Conservation (phyloP, 1,140 invertebrate species). For the Trialeurodes vaporariorum region DNA sequence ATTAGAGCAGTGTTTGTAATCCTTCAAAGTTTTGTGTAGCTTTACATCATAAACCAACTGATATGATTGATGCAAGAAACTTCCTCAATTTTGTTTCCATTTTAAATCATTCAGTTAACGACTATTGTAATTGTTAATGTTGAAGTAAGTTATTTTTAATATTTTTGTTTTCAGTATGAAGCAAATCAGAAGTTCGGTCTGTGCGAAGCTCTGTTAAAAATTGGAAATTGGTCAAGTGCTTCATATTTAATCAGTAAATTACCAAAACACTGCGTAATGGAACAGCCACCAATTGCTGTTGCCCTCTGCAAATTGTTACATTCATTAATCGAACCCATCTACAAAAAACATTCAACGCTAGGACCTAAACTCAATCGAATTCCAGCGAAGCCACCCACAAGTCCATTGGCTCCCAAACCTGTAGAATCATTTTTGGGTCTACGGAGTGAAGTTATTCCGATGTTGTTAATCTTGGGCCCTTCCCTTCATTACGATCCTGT, state of each 20-base stretch:
- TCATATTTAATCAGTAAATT: slow-evolving; percentile 62
- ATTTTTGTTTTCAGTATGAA: slow-evolving; percentile 41
- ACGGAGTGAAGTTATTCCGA: slow-evolving; percentile 66
- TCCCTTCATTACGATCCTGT: slow-evolving; percentile 77
- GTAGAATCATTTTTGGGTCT: slow-evolving; percentile 57
- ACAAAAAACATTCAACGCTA: slow-evolving; percentile 65
- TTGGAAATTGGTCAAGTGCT: slow-evolving; percentile 85
- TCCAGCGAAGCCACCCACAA: slow-evolving; percentile 42
- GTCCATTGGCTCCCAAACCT: slow-evolving; percentile 45
- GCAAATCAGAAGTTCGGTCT: slow-evolving; percentile 90
- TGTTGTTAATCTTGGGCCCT: slow-evolving; percentile 75
- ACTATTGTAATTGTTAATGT: no score
- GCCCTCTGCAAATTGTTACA: slow-evolving; percentile 73
- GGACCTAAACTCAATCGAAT: slow-evolving; percentile 52
- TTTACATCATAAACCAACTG: background rate
- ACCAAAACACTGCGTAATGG: slow-evolving; percentile 67
- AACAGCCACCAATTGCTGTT: slow-evolving; percentile 63
- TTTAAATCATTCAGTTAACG: no score
- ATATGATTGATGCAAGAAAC: background rate
- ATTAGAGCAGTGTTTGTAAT: no score
- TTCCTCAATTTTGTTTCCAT: slow-evolving; percentile 12
- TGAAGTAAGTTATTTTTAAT: slow-evolving; percentile 6
- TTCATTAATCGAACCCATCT: slow-evolving; percentile 75
- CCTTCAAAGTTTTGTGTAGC: no score
- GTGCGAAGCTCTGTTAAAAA: slow-evolving; percentile 71